A percentile compares a stretch with the other conserved stretches of the same genome.
phyloP scores from a whole-genome alignment of 2,888 invertebrate genomes.

The Euzophera pinguis region DNA sequence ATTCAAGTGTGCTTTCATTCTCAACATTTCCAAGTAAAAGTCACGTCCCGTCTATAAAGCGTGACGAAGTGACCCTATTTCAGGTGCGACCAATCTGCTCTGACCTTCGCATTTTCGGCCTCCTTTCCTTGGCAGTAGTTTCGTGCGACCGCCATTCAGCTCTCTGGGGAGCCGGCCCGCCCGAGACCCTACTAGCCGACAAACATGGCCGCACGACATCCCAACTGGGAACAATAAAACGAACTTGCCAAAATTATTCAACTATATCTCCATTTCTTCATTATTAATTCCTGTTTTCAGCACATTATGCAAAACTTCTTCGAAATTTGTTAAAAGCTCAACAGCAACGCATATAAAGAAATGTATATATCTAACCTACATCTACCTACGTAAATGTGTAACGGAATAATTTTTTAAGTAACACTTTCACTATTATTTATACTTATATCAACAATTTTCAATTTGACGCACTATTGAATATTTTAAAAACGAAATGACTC shows the following conservation, averaged over 20 bases:
- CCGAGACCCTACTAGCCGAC: conserved; percentile 50
- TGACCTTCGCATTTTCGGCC: conserved; percentile 68
- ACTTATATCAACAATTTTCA: too few species aligned
- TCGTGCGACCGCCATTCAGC: conserved; percentile 52
- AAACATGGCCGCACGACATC: conserved; percentile 57
- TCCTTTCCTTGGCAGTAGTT: conserved; percentile 53
- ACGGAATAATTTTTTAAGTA: too few species aligned
- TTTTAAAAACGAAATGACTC: too few species aligned
- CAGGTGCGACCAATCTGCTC: conserved; percentile 62
- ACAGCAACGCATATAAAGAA: not conserved
- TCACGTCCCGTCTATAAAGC: conserved; percentile 61
- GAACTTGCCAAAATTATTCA: conserved; percentile 43
- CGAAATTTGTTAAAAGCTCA: conserved; percentile 1
- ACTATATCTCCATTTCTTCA: conserved; percentile 41
- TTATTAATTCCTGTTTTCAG: conserved; percentile 44
- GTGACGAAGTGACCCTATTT: conserved; percentile 65
- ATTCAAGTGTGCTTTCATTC: conserved; percentile 27
- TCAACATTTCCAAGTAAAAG: conserved; percentile 58
- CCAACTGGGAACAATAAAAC: conserved; percentile 51
- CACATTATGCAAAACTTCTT: not conserved
- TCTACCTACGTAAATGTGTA: not conserved
- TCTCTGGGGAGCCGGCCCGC: conserved; percentile 56
- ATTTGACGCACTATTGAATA: too few species aligned
- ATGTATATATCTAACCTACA: not conserved
- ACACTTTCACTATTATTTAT: too few species aligned